Conservation (phyloP, 2,797 vertebrate species). For the Sebastes iracundus region DNA sequence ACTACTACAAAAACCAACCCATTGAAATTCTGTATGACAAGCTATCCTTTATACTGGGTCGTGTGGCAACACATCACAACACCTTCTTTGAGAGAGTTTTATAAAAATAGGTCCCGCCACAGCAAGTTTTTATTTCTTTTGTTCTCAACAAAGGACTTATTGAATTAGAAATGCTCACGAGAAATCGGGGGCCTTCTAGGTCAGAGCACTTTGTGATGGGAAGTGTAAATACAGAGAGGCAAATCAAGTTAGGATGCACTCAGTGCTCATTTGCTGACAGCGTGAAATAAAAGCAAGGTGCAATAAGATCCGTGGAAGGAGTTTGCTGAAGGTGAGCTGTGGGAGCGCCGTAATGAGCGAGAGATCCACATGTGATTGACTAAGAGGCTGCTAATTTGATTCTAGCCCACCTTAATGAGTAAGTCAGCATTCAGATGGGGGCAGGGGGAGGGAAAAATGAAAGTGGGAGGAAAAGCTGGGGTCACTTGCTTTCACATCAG, state of each 20-base stretch:
- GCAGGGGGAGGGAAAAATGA: not conserved
- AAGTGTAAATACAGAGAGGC: slow-evolving; percentile 56
- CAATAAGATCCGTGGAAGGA: slow-evolving; percentile 54
- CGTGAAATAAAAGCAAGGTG: slow-evolving; percentile 51
- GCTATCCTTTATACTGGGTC: not conserved
- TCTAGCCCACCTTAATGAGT: slow-evolving; percentile 49
- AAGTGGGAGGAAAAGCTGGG: slow-evolving; percentile 9
- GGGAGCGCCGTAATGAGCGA: slow-evolving; percentile 52
- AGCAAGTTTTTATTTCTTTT: slow-evolving; percentile 20
- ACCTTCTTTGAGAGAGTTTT: not conserved
- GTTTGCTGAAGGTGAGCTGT: slow-evolving; percentile 52
- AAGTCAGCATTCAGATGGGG: slow-evolving; percentile 27
- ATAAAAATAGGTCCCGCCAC: not conserved
- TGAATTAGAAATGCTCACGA: slow-evolving; percentile 30
- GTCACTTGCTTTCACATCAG: slow-evolving; percentile 46
- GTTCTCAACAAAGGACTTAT: slow-evolving; percentile 42
- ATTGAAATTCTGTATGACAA: not conserved
- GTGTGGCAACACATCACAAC: slow-evolving; percentile 13
- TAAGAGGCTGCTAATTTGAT: slow-evolving; percentile 64
- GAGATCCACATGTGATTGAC: slow-evolving; percentile 59
- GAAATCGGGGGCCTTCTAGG: slow-evolving; percentile 22
- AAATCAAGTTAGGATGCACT: slow-evolving; percentile 68
- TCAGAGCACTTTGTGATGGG: slow-evolving; percentile 61
- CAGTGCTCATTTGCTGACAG: slow-evolving; percentile 63
- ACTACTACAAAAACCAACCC: not conserved